These are phyloP conservation scores for Pygoscelis antarcticus DNA, from an alignment of 2,113 vertebrate species.

Conservation along the genomic window DNA sequence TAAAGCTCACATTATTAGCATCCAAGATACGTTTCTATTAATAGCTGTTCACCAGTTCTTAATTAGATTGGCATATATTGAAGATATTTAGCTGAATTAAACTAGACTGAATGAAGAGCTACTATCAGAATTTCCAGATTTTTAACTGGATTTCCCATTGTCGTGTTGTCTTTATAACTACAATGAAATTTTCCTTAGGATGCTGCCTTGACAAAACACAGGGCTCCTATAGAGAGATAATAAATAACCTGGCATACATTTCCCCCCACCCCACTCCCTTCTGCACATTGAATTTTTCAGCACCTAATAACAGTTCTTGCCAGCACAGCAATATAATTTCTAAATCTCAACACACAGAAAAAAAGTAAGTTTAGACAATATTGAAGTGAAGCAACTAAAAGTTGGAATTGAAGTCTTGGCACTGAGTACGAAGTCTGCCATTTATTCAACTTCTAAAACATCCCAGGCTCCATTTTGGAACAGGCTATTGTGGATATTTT, in stretches of 20 bases:
- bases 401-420: conserved; percentile 37
- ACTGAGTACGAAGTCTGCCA: background rate
- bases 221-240: background rate
- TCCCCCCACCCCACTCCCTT: background rate
- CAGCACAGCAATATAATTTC: conserved; percentile 36
- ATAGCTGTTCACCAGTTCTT: background rate
- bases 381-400: conserved; percentile 33
- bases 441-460: conserved; percentile 1
- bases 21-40: background rate
- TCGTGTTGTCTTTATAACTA: background rate
- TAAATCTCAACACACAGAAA: background rate
- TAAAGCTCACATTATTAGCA: background rate
- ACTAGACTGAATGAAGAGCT: background rate
- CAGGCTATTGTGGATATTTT: conserved; percentile 7
- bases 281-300: conserved; percentile 49
- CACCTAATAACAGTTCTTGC: conserved; percentile 46
- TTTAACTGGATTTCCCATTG: background rate
- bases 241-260: conserved; percentile 17
- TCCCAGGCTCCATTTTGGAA: background rate
- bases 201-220: conserved; percentile 16
- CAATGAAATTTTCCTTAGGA: background rate
- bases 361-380: conserved; percentile 40
- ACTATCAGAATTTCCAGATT: background rate
- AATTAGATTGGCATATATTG: background rate
- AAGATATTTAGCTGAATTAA: background rate